Conservation (phyloP, 1,140 invertebrate genomes). For the Sarcophaga bullata region DNA sequence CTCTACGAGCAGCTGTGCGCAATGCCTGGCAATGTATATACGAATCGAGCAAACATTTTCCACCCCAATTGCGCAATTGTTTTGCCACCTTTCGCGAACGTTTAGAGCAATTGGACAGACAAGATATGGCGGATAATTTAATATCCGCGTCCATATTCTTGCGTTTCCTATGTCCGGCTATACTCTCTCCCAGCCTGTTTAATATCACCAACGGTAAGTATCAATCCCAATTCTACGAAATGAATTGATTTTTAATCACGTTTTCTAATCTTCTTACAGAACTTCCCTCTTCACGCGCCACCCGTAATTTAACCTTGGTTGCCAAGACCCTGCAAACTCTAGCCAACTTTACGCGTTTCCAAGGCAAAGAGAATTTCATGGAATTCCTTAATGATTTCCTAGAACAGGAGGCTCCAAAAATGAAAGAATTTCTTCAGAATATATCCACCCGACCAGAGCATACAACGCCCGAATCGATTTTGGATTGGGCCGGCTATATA, state of each 20-base stretch:
- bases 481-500: conserved; percentile 73
- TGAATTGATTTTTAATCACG: background rate
- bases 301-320: conserved; percentile 92
- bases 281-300: conserved; percentile 92
- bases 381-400: conserved; percentile 96
- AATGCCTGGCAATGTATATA: conserved; percentile 90
- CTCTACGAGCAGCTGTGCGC: conserved; percentile 83
- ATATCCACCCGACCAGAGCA: conserved; percentile 77
- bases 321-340: conserved; percentile 95
- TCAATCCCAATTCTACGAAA: background rate
- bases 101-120: conserved; percentile 78
- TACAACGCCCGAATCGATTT: conserved; percentile 62
- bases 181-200: conserved; percentile 94
- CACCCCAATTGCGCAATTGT: conserved; percentile 86
- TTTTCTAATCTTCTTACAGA: conserved; percentile 70
- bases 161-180: conserved; percentile 94
- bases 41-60: conserved; percentile 81
- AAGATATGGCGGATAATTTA: conserved; percentile 91
- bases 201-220: conserved; percentile 87
- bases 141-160: conserved; percentile 95
- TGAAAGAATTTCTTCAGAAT: conserved; percentile 88
- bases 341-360: conserved; percentile 94
- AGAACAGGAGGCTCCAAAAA: conserved; percentile 85
- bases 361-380: conserved; percentile 97
- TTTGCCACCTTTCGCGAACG: conserved; percentile 87